These are phyloP conservation scores for Daubentonia madagascariensis DNA, from an alignment of 2,113 vertebrate genomes.

Conservation along the genomic window DNA sequence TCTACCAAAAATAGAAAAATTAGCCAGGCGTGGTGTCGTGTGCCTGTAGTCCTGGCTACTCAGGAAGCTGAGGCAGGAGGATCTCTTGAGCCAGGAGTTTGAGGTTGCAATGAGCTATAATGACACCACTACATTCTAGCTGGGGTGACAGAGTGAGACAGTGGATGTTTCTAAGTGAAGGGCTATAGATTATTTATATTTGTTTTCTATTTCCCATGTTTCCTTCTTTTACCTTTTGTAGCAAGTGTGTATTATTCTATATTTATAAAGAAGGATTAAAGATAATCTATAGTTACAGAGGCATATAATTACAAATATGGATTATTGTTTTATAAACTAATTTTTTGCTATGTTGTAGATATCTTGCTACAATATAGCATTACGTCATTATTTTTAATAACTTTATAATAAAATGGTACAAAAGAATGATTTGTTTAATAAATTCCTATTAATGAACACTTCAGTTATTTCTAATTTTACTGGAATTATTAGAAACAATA, in stretches of 20 bases:
- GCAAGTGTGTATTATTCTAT: not conserved
- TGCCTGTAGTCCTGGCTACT: too few relatives aligned
- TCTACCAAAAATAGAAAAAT: too few relatives aligned
- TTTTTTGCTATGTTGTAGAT: not conserved
- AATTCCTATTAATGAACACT: not conserved
- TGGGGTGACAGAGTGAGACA: not conserved
- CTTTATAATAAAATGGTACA: not conserved
- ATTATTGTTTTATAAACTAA: not conserved
- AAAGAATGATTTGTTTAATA: not conserved
- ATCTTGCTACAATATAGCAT: not conserved
- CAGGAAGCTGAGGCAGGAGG: too few relatives aligned
- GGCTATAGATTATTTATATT: not conserved
- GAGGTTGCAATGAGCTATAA: too few relatives aligned
- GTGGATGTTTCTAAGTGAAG: not conserved
- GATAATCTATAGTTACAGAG: not conserved
- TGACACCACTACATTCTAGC: too few relatives aligned
- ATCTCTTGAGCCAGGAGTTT: too few relatives aligned
- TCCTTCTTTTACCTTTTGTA: not conserved
- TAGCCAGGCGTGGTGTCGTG: too few relatives aligned
- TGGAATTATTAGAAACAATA: not conserved
- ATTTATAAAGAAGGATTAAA: not conserved
- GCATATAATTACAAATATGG: not conserved
- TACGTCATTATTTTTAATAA: not conserved
- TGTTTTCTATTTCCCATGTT: not conserved
- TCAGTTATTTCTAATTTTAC: conserved; percentile 5